Base-by-base conservation (phyloP, 2,113 vertebrate genomes). In the Clarias batrachus region DNA sequence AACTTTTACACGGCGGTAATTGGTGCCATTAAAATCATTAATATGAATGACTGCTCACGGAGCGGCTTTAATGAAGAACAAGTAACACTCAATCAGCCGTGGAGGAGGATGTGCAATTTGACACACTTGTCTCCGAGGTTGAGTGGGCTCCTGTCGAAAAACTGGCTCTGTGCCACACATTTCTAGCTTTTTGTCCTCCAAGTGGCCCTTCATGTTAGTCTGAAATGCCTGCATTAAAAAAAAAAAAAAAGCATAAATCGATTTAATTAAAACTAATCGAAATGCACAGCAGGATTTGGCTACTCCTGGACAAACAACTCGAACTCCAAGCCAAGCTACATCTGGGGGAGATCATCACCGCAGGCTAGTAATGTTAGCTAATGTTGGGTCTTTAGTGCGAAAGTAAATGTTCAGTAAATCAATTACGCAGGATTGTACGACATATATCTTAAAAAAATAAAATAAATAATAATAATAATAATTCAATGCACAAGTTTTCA, bases 1-100 rank as follows among this genome's bases (percentile, higher is more conserved):
- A 82, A 81, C 59, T 81, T 81, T 57, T 63, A 70, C 48, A 83
- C 2, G 5, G 52, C 6, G 10, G 27, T 83, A 83, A 83, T 83
- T 83, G 66, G 27, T 25, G 54, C 65, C 10, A 83, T 83, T 83
- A 83, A 83, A 83, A 19, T 59, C 82, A 83, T 83, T 71, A 33
- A 57, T 83, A 73, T 57, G 65, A 71, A 83, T 57, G 23, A 57
- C 52, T 14, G 68, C 65, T 73, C 66, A 41, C 48, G 23, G 65
- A 83, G 70, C 65, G 19, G 41, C 27, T 59, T 56, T 57, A 83
- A 71, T 41, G 66, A 73, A 83, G 71, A 83, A 73, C 82, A 59
- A 59, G 54, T 48, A n/a, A 59, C 52, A 73, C 30, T 54, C 82
- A 57, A 73, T 70, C 82, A 83, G 54, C 48, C 66, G 68, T 59